These are phyloP conservation scores for Sceloporus undulatus DNA, from an alignment of 2,113 vertebrate species.

Conservation along the genomic window DNA sequence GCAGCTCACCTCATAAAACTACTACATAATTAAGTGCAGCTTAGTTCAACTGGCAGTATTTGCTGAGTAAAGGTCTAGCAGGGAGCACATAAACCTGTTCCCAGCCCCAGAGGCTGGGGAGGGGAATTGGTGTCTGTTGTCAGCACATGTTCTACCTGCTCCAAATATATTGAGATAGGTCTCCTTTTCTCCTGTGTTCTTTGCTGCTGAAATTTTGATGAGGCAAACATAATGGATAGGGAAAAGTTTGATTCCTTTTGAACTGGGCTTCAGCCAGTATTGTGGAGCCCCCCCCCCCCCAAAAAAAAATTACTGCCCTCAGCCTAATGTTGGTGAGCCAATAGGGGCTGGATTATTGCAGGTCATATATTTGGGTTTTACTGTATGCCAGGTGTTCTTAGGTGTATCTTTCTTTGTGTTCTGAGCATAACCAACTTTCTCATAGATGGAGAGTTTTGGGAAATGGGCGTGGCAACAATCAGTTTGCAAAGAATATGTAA, in stretches of 20 bases:
- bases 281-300: not conserved
- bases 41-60: constrained; percentile 70
- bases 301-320: accelerated
- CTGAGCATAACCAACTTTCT: not conserved
- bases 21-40: constrained; percentile 79
- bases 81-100: constrained; percentile 42
- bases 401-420: not conserved
- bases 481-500: not conserved
- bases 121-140: constrained; percentile 38
- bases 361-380: too few relatives aligned
- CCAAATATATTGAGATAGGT: constrained; percentile 27
- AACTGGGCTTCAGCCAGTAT: not conserved
- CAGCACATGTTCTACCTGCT: constrained; percentile 47
- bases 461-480: too few relatives aligned
- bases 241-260: not conserved
- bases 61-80: constrained; percentile 64
- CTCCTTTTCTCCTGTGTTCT: accelerated
- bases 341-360: not conserved
- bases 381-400: not conserved
- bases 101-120: constrained; percentile 15
- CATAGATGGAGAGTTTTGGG: not conserved
- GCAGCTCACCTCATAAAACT: constrained; percentile 81
- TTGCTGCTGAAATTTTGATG: accelerated
- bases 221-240: not conserved
- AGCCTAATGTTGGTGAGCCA: not conserved